Percentiles rank a stretch among this genome's conserved stretches.
Evolutionary conservation across 2,888 invertebrate species (phyloP).

Genomic region (Ceramica pisi): DNA sequence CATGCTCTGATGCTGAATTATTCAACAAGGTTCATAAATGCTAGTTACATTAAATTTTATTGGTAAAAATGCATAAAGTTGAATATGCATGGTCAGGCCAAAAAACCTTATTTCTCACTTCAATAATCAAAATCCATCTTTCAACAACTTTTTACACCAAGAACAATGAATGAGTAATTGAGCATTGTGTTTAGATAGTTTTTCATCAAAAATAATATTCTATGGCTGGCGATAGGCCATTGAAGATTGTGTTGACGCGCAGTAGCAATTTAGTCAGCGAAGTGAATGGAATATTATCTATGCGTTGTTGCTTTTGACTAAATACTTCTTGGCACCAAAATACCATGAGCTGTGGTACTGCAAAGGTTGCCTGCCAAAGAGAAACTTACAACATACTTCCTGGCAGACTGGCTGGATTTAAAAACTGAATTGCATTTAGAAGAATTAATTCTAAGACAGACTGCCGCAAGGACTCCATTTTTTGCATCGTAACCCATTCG

Average conservation of each 20-base stretch:
- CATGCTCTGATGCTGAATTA: too few relatives aligned
- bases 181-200: slow-evolving; percentile 13
- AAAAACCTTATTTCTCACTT: slow-evolving; percentile 1
- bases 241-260: neutral
- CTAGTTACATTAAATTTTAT: too few relatives aligned
- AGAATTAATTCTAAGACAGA: neutral
- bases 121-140: slow-evolving; percentile 7
- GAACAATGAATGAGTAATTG: slow-evolving; percentile 6
- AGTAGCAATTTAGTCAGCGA: neutral
- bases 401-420: neutral
- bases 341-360: neutral
- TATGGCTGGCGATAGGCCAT: neutral
- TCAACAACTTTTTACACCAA: neutral
- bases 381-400: neutral
- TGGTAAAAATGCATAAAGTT: too few relatives aligned
- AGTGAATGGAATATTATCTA: neutral
- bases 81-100: neutral
- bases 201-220: neutral
- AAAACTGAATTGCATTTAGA: neutral
- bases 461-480: too few relatives aligned
- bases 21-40: too few relatives aligned
- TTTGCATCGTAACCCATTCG: too few relatives aligned
- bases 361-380: neutral
- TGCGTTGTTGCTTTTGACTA: neutral
- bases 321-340: neutral